Base-by-base conservation (phyloP, 2,888 invertebrate species). In the Drosophila multiciliata region DNA sequence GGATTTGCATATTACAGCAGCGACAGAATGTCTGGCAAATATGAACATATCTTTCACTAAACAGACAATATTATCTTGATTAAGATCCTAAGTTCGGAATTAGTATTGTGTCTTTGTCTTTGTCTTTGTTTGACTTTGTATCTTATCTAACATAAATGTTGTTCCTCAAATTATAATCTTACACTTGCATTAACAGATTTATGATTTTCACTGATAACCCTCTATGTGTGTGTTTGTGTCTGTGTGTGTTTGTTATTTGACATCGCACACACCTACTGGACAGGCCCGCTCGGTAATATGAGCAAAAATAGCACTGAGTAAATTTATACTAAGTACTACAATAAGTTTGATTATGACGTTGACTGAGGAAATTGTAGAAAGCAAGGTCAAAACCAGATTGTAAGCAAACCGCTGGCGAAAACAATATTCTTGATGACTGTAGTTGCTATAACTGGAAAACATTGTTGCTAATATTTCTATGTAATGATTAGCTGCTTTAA, bases 1-100 rank as follows among this genome's bases (percentile, higher is more conserved):
- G 17, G 29, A 71, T 71, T 72, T 57, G 45, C 73, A 72, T 72
- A 58, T 72, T 64, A 72, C 71, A 64, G 45, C 55, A 62, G 66
- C 65, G 50, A 52, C 52, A 63, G 62, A 63, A 60, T 69, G 67
- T 68, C 58, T 67, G 38, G 26, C 35, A 40, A 17, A 55, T 23
- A 1, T 49, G 12, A 33, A 12, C 3, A 15, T 15, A 23, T 36
- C 36, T 45, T 26, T 15, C 45, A 17, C 17, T 11, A 12, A 5
- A 20, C 33, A 26, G 1, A n/a, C 17, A n/a, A 17, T 7, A 26
- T 42, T 42, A 66, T 42, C 66, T 65, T 65, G 68, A 67, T 54
- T 66, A 36, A 66, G 38, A 67, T 26, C 33, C 45, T 17, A 66
- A 53, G 53, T 54, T 54, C 36, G n/a, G 29, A 9, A 52, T 66